Base-by-base conservation (phyloP, 2,888 invertebrate species). In the Ornithoptera alexandrae region DNA sequence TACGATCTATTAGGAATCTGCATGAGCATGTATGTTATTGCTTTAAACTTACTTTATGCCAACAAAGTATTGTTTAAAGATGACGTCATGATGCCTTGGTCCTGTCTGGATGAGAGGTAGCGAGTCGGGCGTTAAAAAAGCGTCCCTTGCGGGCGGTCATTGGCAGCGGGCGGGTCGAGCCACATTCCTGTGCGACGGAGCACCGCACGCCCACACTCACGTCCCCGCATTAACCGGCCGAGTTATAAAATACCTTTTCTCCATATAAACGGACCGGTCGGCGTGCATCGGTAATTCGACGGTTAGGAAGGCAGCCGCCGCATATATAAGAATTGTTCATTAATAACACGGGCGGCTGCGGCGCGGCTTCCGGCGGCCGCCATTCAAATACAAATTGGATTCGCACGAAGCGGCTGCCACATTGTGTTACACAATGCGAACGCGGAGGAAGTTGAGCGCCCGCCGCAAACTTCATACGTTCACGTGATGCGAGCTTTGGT, bases 141-240 rank as follows among this genome's bases (percentile, higher is more conserved):
- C 84, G 88, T 88, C 89, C 90, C 88, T 86, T 80, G 83, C 84
- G 83, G 84, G 88, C 91, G 92, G 92, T 91, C 92, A 90, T 90
- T 91, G 92, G 90, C 91, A 88, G 91, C 90, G 89, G 88, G 87
- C 83, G 86, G 89, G 88, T 84, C 87, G 87, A 85, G 81, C 90
- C 88, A 87, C 91, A 91, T 91, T 91, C 92, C 90, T 89, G 85
- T 85, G 90, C 89, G 87, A 87, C 82, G 76, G 88, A 87, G 88
- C 88, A 84, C 78, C 84, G 82, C 84, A 82, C 87, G 86, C 89
- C 84, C 84, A 85, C 89, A 84, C 84, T 81, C 84, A 78, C 84
- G 79, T 80, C 76, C 75, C 73, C 69, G 74, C 73, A 63, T 71
- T 71, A 77, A 62, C 75, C 74, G 74, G 65, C 74, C 70, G 66